These are phyloP conservation scores for Prolemur simus DNA, from an alignment of 2,113 vertebrate species.

Conservation along the genomic window DNA sequence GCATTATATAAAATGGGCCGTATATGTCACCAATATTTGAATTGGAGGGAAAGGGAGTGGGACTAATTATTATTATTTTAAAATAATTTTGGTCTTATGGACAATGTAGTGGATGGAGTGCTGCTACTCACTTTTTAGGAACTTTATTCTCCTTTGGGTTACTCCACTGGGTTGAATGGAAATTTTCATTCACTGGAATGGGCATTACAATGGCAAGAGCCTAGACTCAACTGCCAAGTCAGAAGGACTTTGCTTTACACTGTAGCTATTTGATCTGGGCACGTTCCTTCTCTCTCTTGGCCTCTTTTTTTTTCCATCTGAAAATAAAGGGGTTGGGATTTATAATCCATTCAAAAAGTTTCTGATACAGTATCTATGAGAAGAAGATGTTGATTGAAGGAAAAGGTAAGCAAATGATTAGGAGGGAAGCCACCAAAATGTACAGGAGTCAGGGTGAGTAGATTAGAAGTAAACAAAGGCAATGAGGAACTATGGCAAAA, in stretches of 20 bases:
- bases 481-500: neutral
- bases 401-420: neutral
- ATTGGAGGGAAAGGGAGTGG: neutral
- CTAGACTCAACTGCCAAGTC: neutral
- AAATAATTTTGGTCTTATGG: neutral
- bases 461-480: neutral
- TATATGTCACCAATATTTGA: neutral
- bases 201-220: neutral
- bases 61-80: neutral
- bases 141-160: neutral
- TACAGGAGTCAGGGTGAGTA: neutral
- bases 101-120: neutral
- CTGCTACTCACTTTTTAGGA: neutral
- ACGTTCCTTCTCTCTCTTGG: neutral
- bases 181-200: neutral
- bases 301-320: neutral
- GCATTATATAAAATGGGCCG: neutral
- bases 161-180: neutral
- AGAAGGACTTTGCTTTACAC: neutral
- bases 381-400: neutral
- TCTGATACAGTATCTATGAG: neutral
- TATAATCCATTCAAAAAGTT: neutral
- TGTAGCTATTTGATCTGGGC: neutral
- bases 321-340: conserved; percentile 16
- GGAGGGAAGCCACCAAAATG: neutral